Conservation (phyloP, 2,113 vertebrate genomes). For the Prionailurus viverrinus region DNA sequence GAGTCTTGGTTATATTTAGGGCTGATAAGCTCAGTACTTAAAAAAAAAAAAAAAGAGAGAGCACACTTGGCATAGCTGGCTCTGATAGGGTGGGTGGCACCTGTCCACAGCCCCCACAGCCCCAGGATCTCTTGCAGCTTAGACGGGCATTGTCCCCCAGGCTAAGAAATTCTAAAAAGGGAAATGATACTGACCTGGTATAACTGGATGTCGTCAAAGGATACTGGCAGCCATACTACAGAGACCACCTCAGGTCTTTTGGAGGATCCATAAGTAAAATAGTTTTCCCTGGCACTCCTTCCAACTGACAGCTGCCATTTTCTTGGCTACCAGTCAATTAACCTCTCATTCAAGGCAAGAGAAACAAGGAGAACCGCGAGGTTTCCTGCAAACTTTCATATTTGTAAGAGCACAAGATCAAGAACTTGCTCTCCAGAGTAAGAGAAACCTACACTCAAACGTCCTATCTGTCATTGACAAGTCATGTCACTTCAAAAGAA, state of each 20-base stretch:
- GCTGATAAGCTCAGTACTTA: background rate
- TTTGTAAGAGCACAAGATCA: background rate
- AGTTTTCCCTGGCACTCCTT: background rate
- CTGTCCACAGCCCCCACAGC: background rate
- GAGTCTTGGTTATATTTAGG: background rate
- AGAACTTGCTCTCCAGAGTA: background rate
- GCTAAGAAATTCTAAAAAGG: background rate
- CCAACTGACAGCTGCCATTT: background rate
- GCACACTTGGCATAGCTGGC: background rate
- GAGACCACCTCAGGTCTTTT: background rate
- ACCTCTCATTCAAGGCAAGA: background rate
- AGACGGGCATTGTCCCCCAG: background rate
- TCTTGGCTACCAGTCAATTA: background rate
- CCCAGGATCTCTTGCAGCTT: background rate
- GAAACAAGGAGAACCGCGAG: background rate
- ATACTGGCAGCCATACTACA: background rate
- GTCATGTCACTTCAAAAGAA: background rate
- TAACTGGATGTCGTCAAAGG: background rate
- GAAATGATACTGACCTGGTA: background rate
- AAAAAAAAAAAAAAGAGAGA: conserved; percentile 15
- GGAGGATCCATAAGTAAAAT: background rate
- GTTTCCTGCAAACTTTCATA: background rate
- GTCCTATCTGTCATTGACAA: background rate
- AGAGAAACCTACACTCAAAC: background rate
- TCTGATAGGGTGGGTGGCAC: background rate